Evolutionary conservation across 2,888 invertebrate species (phyloP).

Genomic region (Apocheima hispidaria): DNA sequence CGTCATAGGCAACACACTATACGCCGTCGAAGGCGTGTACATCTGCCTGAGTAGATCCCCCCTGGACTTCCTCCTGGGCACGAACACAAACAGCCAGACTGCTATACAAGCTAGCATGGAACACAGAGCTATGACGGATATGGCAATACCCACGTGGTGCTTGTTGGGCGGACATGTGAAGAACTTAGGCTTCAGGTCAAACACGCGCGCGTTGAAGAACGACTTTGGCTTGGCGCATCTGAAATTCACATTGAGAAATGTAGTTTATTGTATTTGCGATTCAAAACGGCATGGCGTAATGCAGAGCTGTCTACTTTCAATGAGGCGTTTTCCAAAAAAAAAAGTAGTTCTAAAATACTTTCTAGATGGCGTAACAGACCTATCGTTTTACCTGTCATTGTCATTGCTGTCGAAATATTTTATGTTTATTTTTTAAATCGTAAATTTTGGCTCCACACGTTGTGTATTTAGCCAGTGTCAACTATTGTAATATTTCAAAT

Average conservation of each 20-base stretch:
- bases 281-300: no score
- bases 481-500: no score
- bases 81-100: conserved; percentile 69
- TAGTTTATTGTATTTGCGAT: no score
- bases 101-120: conserved; percentile 59
- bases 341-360: no score
- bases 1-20: conserved; percentile 63
- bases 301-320: no score
- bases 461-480: no score
- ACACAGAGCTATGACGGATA: conserved; percentile 60
- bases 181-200: conserved; percentile 73
- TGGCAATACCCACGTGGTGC: conserved; percentile 52
- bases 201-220: conserved; percentile 73
- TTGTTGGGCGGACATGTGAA: conserved; percentile 66
- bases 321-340: no score
- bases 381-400: no score
- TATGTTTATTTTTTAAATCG: no score
- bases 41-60: conserved; percentile 53
- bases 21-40: conserved; percentile 58
- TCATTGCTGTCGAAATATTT: no score
- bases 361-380: no score
- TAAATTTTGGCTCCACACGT: no score
- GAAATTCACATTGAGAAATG: conserved; percentile 56
- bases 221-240: conserved; percentile 80
- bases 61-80: conserved; percentile 60